Evolutionary conservation across 2,113 vertebrate species (phyloP), one percentile per base, ranked within the genome.

Genomic region (Spermophilus dauricus): DNA sequence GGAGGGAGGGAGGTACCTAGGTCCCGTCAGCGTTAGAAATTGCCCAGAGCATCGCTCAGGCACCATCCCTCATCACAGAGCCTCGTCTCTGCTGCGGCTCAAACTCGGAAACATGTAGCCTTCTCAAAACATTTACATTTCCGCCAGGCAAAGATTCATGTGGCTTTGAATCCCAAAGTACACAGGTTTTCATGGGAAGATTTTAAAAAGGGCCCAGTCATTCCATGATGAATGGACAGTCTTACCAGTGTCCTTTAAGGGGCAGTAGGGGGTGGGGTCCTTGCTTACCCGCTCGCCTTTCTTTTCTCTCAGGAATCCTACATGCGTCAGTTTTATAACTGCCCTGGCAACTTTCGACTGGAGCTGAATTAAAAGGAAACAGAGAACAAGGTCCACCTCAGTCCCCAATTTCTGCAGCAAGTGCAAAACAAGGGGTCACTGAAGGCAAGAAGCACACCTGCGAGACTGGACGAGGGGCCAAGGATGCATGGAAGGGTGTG

Each of bases 71-170:
- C 77, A 76, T 83, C 96, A 24, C 87, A 56, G 92, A 58, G 70
- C 75, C 78, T 78, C 70, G 96, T 42, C 65, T 97, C 95, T 97
- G 97, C 94, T 95, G 94, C 70, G 83, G 92, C 97, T 98, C 97
- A 97, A 97, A 96, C 65, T 92, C 82, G 37, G 67, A 97, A 94
- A 97, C 97, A 97, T 84, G 22, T 58, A 58, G 81, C 48, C 96
- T 97, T 98, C 97, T 97, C 98, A 97, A 98, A 98, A 98, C 97
- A 97, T 98, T 98, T 98, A 98, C 98, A 91, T 98, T 98, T 97
- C 97, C 97, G 93, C 97, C 98, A 95, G 96, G 95, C 96, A 91
- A 91, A 98, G 90, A 97, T 98, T 97, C 97, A 98, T 96, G 85
- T 63, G 96, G 91, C 96, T 97, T 90, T 67, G 82, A 96, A 90